Base-by-base conservation (phyloP, 2,888 invertebrate genomes). In the Onchidella celtica region DNA sequence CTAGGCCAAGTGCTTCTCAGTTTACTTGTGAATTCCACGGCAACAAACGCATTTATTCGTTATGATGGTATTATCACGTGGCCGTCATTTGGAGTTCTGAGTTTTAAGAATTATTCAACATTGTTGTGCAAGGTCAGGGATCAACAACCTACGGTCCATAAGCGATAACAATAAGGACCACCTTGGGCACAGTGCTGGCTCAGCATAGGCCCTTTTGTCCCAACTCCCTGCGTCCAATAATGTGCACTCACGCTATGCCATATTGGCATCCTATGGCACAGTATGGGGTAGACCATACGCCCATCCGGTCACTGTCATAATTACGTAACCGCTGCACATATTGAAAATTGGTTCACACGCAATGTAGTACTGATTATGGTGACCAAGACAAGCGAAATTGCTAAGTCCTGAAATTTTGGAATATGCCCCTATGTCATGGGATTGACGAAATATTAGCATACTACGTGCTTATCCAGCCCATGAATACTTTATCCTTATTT, bases 31-130 rank as follows among this genome's bases (percentile, higher is more conserved):
- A 79, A 79, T 27, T 34, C 79, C 0, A 63, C 55, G 1, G 14
- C 66, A 29, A 63, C 79, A n/a, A 79, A 79, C 38, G 36, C 32
- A 34, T 34, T 79, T 3, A 72, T 79, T 6, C 61, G 72, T 11
- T 79, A 73, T 72, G 73, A 73, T 66, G 65, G 79, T 79, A 72
- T 9, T 9, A n/a, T n/a, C n/a, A n/a, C n/a, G n/a, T n/a, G n/a
- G n/a, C n/a, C n/a, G n/a, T n/a, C n/a, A n/a, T n/a, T n/a, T n/a
- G n/a, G n/a, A n/a, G n/a, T n/a, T n/a, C n/a, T n/a, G n/a, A n/a
- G n/a, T n/a, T n/a, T n/a, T n/a, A n/a, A n/a, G n/a, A n/a, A n/a
- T n/a, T n/a, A n/a, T n/a, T n/a, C n/a, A n/a, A n/a, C n/a, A n/a
- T n/a, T n/a, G n/a, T n/a, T n/a, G n/a, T n/a, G n/a, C n/a, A n/a